Evolutionary conservation across 2,113 vertebrate genomes (phyloP).

Genomic region (Osmerus eperlanus): DNA sequence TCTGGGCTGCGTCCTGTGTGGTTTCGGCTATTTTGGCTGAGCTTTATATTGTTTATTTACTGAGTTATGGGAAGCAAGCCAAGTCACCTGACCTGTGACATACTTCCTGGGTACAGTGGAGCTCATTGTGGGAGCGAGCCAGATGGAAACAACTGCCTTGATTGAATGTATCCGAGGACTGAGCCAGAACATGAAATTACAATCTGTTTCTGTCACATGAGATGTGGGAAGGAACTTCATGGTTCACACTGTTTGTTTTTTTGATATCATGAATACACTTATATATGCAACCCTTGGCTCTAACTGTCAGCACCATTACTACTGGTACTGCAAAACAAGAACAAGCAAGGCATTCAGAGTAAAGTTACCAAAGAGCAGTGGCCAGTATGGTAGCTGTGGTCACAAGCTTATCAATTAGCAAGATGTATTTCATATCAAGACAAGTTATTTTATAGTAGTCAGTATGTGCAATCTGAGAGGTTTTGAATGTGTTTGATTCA

Average conservation of each 20-base stretch:
- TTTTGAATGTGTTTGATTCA: neutral
- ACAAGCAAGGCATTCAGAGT: too few species aligned
- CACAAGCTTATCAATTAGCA: neutral
- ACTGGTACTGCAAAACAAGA: too few species aligned
- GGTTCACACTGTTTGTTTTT: neutral
- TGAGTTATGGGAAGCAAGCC: conserved; percentile 19
- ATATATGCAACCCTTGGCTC: too few species aligned
- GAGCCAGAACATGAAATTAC: conserved; percentile 14
- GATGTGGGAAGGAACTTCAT: neutral
- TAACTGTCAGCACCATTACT: too few species aligned
- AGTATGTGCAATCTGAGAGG: too few species aligned
- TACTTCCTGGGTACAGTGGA: conserved; percentile 10
- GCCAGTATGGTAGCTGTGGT: too few species aligned
- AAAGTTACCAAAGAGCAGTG: too few species aligned
- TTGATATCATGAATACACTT: too few species aligned
- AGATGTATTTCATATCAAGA: neutral
- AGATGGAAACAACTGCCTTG: conserved; percentile 22
- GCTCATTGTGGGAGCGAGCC: conserved; percentile 13
- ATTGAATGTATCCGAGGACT: conserved; percentile 28
- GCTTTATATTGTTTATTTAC: conserved; percentile 33
- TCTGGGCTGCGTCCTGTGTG: conserved; percentile 3
- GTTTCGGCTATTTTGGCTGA: conserved; percentile 30
- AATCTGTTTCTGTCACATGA: conserved; percentile 14
- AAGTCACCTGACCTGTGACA: conserved; percentile 30
- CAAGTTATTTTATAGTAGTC: too few species aligned